Evolutionary conservation across 2,888 invertebrate genomes (phyloP).

Genomic region (Autographa gamma): DNA sequence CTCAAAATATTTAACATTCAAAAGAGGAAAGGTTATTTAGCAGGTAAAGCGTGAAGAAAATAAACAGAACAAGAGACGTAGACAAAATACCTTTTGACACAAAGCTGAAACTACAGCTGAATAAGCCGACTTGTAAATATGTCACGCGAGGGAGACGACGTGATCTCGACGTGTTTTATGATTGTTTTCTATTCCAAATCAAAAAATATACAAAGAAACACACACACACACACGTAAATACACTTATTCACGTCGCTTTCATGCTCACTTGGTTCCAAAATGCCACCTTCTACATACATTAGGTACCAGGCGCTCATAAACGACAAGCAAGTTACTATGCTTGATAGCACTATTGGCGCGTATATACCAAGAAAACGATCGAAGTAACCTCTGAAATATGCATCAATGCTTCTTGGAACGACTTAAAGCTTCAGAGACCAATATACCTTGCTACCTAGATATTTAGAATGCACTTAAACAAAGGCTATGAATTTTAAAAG

Average conservation of each 20-base stretch:
- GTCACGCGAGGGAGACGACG: neutral
- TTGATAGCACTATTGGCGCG: slow-evolving; percentile 16
- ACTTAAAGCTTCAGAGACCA: slow-evolving; percentile 10
- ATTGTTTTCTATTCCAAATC: neutral
- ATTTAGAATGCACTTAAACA: slow-evolving; percentile 25
- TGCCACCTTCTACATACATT: neutral
- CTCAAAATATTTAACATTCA: neutral
- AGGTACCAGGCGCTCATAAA: slow-evolving; percentile 13
- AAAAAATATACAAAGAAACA: neutral
- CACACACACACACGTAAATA: too few relatives aligned
- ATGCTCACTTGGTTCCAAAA: neutral
- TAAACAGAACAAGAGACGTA: neutral
- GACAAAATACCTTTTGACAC: neutral
- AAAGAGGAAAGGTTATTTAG: neutral
- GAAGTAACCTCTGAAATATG: slow-evolving; percentile 33
- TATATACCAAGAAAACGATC: slow-evolving; percentile 12
- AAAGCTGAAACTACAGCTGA: neutral
- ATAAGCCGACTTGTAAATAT: slow-evolving; percentile 3
- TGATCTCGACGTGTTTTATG: slow-evolving; percentile 6
- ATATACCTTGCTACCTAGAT: slow-evolving; percentile 35
- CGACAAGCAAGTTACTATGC: slow-evolving; percentile 15
- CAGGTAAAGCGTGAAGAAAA: neutral
- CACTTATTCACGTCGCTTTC: neutral
- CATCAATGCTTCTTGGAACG: slow-evolving; percentile 29
- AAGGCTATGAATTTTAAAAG: neutral